Conservation (phyloP, 2,888 invertebrate genomes). For the Brachylomia viminalis region DNA sequence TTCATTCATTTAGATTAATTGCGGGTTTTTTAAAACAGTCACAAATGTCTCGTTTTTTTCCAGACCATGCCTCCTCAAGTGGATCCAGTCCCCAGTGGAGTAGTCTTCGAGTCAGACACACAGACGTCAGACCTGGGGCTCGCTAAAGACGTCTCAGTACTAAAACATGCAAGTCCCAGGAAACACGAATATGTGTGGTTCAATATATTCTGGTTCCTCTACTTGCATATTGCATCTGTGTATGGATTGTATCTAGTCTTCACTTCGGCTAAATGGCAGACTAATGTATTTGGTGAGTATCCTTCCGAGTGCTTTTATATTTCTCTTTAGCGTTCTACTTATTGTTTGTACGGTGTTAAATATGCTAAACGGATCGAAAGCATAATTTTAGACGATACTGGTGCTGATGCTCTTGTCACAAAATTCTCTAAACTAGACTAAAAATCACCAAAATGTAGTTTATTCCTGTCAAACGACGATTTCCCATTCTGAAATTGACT, state of each 20-base stretch:
- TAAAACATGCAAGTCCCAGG: slow-evolving; percentile 88
- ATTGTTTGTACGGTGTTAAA: not conserved
- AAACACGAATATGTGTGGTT: slow-evolving; percentile 92
- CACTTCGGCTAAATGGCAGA: slow-evolving; percentile 92
- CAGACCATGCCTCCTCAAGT: slow-evolving; percentile 90
- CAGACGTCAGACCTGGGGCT: slow-evolving; percentile 92
- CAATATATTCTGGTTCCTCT: slow-evolving; percentile 92
- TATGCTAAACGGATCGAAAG: not conserved
- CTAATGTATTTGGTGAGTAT: slow-evolving; percentile 92
- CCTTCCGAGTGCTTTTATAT: not conserved
- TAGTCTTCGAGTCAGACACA: slow-evolving; percentile 92
- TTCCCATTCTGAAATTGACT: too few species aligned
- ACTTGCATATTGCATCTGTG: slow-evolving; percentile 92
- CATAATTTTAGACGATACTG: too few species aligned
- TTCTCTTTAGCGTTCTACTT: not conserved
- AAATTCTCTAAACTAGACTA: too few species aligned
- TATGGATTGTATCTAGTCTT: slow-evolving; percentile 92
- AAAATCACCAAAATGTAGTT: too few species aligned
- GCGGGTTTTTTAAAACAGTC: not conserved
- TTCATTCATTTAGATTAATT: too few species aligned
- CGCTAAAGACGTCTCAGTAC: slow-evolving; percentile 88
- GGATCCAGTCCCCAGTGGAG: slow-evolving; percentile 89
- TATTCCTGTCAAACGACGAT: too few species aligned
- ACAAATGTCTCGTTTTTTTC: slow-evolving; percentile 28
- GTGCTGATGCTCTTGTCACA: too few species aligned